These are phyloP conservation scores for Adela reaumurella DNA, from an alignment of 2,888 invertebrate species.

Conservation along the genomic window DNA sequence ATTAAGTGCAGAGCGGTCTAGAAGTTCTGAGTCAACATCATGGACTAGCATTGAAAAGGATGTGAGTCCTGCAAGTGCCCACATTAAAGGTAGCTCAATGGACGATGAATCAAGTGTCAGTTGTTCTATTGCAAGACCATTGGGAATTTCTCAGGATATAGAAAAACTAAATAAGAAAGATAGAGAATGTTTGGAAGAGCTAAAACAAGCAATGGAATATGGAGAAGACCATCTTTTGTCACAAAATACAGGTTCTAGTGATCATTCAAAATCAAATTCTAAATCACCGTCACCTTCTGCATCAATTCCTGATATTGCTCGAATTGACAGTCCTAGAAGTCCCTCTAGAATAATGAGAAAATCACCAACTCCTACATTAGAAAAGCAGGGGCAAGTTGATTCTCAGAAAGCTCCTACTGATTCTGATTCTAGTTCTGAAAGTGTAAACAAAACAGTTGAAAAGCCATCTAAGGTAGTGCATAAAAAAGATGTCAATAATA, in stretches of 20 bases:
- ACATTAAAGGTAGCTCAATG: constrained; percentile 63
- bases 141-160: constrained; percentile 74
- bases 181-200: constrained; percentile 55
- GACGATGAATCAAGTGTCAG: constrained; percentile 73
- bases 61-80: constrained; percentile 57
- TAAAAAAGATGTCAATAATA: constrained; percentile 40
- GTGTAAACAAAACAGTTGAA: constrained; percentile 48
- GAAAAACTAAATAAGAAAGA: constrained; percentile 64
- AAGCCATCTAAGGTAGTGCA: constrained; percentile 41
- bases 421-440: constrained; percentile 58
- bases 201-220: constrained; percentile 57
- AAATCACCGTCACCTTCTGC: constrained; percentile 31
- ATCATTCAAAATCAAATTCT: constrained; percentile 45
- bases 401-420: constrained; percentile 55
- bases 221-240: constrained; percentile 45
- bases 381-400: constrained; percentile 59
- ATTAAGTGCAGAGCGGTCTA: constrained; percentile 69
- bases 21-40: constrained; percentile 75
- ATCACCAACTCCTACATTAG: constrained; percentile 58
- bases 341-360: constrained; percentile 39
- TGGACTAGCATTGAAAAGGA: constrained; percentile 79
- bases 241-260: constrained; percentile 42
- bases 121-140: constrained; percentile 74
- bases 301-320: constrained; percentile 29
- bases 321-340: constrained; percentile 43